These are phyloP conservation scores for Rhynchonycteris naso DNA, from an alignment of 2,797 vertebrate species.

Conservation along the genomic window DNA sequence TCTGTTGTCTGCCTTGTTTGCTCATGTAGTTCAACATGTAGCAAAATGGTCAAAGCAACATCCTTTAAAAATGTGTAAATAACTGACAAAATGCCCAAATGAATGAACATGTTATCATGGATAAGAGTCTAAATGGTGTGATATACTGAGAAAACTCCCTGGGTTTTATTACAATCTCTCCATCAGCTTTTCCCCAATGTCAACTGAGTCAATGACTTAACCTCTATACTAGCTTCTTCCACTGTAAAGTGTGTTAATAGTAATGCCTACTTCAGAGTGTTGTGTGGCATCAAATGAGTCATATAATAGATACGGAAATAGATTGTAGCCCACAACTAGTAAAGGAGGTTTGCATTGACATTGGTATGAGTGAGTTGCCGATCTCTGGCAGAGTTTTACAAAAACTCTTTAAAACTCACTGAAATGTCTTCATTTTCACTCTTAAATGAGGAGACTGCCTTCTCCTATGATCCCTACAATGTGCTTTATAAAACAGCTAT, in stretches of 20 bases:
- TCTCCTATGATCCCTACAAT: not conserved
- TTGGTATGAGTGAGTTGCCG: not conserved
- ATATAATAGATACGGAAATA: not conserved
- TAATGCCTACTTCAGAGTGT: not conserved
- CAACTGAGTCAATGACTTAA: not conserved
- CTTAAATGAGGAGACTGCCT: not conserved
- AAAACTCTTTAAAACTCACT: not conserved
- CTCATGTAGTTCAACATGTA: not conserved
- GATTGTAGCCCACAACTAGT: not conserved
- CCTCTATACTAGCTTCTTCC: not conserved
- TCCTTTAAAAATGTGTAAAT: not conserved
- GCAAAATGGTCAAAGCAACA: not conserved
- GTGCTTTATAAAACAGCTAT: not conserved
- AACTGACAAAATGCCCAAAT: not conserved
- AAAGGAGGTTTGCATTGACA: not conserved
- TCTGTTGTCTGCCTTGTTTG: not conserved
- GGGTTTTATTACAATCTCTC: not conserved
- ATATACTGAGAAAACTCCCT: not conserved
- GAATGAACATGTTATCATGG: not conserved
- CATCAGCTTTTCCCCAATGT: not conserved
- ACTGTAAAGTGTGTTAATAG: not conserved
- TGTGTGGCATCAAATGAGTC: not conserved
- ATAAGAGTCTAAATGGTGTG: not conserved
- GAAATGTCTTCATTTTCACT: not conserved
- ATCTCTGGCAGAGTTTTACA: not conserved